Evolutionary conservation across 2,797 vertebrate genomes (phyloP), one percentile per base, ranked within the genome.

Genomic region (Cyprinodon diabolis): DNA sequence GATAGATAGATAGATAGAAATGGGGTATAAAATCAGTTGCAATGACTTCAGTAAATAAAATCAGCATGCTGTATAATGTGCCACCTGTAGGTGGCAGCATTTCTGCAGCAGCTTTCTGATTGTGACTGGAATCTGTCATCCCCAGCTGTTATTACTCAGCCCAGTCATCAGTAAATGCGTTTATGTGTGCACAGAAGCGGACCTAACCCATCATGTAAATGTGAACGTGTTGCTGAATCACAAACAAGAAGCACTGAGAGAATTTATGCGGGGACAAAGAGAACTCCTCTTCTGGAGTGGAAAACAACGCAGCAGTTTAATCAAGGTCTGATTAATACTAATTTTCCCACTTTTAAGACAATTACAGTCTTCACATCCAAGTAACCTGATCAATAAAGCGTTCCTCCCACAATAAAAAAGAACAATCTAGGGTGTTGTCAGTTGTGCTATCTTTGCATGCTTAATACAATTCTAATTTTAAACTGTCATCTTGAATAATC

Each of bases 21-120:
- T 48, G 8, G 47, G 60, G n/a, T n/a, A 6, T 56, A 11, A 54
- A 47, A 65, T 45, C 62, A 45, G 40, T 65, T 23, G 62, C 62
- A 45, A 23, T 65, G 40, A 45, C 37, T 65, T 65, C 60, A 65
- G 21, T n/a, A 65, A 21, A 3, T 45, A 65, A 45, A 35, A 52
- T 23, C 21, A 25, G 11, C 62, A 23, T 68, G 12, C 21, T 70
- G 19, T 51, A 21, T 60, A 17, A 9, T 49, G 19, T 23, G 84
- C 62, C 49, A 79, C 71, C 91, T 86, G 74, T 88, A 91, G 90
- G 83, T 89, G 90, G 90, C 88, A 93, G 89, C 79, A 90, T 72
- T 82, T 88, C 71, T 76, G 70, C 86, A 76, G 68, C 55, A 7
- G 17, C 25, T 12, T 25, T 52, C 48, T 69, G 47, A 68, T 15